Conservation (phyloP, 2,113 vertebrate species). For the Platysteira castanea region DNA sequence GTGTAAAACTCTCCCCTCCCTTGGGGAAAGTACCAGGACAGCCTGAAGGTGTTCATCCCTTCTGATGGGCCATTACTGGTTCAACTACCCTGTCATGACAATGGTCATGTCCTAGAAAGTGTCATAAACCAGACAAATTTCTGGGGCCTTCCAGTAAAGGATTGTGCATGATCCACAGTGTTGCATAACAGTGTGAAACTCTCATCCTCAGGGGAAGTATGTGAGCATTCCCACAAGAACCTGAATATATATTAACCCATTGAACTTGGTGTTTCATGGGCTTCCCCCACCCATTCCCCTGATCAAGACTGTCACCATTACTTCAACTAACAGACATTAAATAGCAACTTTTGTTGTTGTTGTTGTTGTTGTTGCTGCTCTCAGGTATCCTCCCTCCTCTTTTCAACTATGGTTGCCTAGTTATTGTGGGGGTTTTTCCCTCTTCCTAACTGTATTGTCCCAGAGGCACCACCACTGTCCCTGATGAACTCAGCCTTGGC, state of each 20-base stretch:
- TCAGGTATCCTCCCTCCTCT: not conserved
- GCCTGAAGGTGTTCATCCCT: not conserved
- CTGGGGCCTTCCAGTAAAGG: not conserved
- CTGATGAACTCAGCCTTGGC: not conserved
- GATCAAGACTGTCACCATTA: not conserved
- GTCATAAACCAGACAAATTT: fast-evolving
- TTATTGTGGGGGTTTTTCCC: fast-evolving
- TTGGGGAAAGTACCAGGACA: not conserved
- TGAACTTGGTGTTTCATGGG: not conserved
- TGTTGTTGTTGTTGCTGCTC: not conserved
- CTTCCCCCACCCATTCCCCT: not conserved
- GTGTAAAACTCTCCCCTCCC: not conserved
- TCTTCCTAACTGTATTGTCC: not conserved
- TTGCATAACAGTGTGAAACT: not conserved
- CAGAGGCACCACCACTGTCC: not conserved
- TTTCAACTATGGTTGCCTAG: not conserved
- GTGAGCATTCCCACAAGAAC: fast-evolving
- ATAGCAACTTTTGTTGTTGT: not conserved
- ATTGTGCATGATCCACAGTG: not conserved
- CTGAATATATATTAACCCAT: not conserved
- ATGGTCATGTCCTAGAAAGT: not conserved
- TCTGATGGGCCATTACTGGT: not conserved
- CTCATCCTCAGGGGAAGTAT: not conserved
- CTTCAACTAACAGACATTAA: not conserved
- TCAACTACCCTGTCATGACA: fast-evolving